Conservation (phyloP, 2,113 vertebrate species). For the Eulemur rufifrons region DNA sequence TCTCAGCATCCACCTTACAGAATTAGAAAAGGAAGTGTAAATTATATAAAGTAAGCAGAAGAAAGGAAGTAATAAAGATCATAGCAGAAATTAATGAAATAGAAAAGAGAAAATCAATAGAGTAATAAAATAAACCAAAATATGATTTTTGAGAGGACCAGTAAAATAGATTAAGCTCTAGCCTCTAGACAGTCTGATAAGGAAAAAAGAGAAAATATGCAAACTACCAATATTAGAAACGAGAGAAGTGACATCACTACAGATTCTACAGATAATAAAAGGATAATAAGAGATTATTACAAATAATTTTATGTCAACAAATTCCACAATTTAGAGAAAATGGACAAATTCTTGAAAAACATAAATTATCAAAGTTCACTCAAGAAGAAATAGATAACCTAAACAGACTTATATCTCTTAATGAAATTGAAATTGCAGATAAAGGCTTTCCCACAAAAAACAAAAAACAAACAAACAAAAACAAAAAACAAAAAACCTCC, state of each 20-base stretch:
- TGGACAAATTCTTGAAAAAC: not conserved
- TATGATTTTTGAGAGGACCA: not conserved
- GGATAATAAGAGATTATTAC: not conserved
- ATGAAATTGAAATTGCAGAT: not conserved
- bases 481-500: not conserved
- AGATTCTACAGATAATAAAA: not conserved
- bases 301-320: not conserved
- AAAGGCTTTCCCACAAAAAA: not conserved
- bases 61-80: not conserved
- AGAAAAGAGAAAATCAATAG: not conserved
- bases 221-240: not conserved
- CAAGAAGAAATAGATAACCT: not conserved
- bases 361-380: not conserved
- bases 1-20: not conserved
- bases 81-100: not conserved
- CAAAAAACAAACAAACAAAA: no score
- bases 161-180: not conserved
- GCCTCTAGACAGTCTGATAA: not conserved
- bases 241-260: not conserved
- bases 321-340: not conserved
- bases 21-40: not conserved
- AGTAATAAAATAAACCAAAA: not conserved
- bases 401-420: not conserved
- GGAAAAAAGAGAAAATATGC: not conserved
- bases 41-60: not conserved